Evolutionary conservation across 2,888 invertebrate genomes (phyloP).

Genomic region (Colletes collaris): DNA sequence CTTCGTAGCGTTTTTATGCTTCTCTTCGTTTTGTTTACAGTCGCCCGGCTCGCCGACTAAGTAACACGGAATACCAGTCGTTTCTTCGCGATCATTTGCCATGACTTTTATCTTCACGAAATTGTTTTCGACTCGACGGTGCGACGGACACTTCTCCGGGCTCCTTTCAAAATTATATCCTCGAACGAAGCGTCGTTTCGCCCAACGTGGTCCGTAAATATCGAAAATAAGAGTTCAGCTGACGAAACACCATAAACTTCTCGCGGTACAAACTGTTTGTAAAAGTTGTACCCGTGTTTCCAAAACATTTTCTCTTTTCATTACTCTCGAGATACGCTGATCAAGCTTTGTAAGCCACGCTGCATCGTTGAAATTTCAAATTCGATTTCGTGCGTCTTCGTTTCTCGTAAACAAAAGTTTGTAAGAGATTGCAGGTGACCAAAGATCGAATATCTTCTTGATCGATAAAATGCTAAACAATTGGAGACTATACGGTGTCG

Average conservation of each 20-base stretch:
- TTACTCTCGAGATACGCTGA: slow-evolving; percentile 7
- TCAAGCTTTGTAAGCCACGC: not conserved
- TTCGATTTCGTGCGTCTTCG: not conserved
- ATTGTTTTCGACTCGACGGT: not conserved
- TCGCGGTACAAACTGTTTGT: not conserved
- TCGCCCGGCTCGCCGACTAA: slow-evolving; percentile 4
- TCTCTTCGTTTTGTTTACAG: slow-evolving; percentile 22
- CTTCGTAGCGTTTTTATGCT: slow-evolving; percentile 6
- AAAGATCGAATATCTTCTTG: not conserved
- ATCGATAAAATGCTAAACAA: too few relatives aligned
- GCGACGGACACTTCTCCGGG: not conserved
- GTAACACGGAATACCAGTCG: slow-evolving; percentile 1
- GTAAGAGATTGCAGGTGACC: not conserved
- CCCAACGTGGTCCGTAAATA: not conserved
- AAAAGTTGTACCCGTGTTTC: slow-evolving; percentile 8
- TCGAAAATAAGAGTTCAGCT: not conserved
- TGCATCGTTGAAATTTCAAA: slow-evolving; percentile 8
- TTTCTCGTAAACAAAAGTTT: too few relatives aligned
- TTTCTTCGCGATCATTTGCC: slow-evolving; percentile 14
- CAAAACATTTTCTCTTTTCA: slow-evolving; percentile 21
- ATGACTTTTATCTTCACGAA: slow-evolving; percentile 5
- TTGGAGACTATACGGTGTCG: not conserved
- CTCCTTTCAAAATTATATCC: not conserved
- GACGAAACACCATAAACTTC: slow-evolving; percentile 4
- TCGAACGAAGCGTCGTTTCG: not conserved